Base-by-base conservation (phyloP, 2,888 invertebrate species). In the Polydrusus tereticollis region DNA sequence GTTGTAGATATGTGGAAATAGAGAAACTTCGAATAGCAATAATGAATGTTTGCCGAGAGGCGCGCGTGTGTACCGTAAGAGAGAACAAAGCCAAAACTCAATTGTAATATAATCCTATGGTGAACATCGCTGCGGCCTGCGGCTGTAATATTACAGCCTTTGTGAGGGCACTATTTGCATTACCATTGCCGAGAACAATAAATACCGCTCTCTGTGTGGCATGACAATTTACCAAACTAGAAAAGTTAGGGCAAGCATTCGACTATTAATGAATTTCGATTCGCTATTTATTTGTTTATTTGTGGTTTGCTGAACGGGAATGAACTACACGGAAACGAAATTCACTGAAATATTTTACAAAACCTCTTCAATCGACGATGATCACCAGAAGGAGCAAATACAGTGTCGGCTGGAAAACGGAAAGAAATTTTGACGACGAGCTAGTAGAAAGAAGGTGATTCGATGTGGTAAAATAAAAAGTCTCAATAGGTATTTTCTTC, bases 81-180 rank as follows among this genome's bases (percentile, higher is more conserved):
- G 55, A 73, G 73, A 69, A 74, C 69, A 74, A 72, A 74, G 72
- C 74, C 62, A 72, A 74, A 74, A 74, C 74, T 72, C 74, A 72
- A 63, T 74, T 67, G 73, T 70, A 73, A 73, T 73, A 70, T 73
- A 72, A 72, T 72, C 66, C 18, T 57, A 69, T 70, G 74, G 70
- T 63, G 74, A 68, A 70, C 70, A 68, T 75, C 69, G 67, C 66
- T 69, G 69, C 52, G 72, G 76, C 79, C 77, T 74, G 75, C 71
- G 79, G 79, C 78, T 73, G 73, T 75, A 79, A 79, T 79, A 79
- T 79, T 75, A 65, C 73, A 64, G 67, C 75, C 77, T 78, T 78
- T 78, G 77, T 78, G 71, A 55, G 70, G n/a, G 59, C 74, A 38
- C 52, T 78, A 78, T 78, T 78, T 78, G 76, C 76, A 74, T 72